These are phyloP conservation scores for Pseudococcus jackbeardsleyi DNA, from an alignment of 2,888 invertebrate genomes.

Conservation along the genomic window DNA sequence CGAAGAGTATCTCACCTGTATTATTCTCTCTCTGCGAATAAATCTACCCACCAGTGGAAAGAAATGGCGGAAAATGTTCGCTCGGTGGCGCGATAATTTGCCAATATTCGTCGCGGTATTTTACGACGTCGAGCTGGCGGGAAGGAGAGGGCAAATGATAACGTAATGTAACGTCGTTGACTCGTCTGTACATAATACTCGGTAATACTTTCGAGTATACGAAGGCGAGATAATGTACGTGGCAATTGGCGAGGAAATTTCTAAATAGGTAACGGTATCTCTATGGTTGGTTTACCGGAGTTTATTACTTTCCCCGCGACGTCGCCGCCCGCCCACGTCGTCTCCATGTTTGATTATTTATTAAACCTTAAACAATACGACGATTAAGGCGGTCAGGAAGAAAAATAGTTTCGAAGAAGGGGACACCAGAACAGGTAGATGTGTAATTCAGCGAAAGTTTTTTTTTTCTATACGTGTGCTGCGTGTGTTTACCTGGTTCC, in stretches of 20 bases:
- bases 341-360: no score
- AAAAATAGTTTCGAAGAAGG: background rate
- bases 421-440: background rate
- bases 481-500: background rate
- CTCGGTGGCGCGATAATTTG: background rate
- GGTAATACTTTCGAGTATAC: no score
- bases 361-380: no score
- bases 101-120: background rate
- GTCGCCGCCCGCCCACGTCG: background rate
- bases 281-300: background rate
- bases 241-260: background rate
- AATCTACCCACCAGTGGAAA: no score
- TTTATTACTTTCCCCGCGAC: no score
- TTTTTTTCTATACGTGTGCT: background rate
- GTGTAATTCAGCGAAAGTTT: background rate
- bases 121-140: background rate
- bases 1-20: no score
- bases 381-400: no score
- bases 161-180: background rate
- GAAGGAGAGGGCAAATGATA: background rate
- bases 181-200: background rate
- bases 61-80: background rate
- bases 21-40: no score
- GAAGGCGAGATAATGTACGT: background rate
- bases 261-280: background rate